Evolutionary conservation across 2,888 invertebrate species (phyloP), one percentile per base, ranked within the genome.

Genomic region (Netelia melanura): DNA sequence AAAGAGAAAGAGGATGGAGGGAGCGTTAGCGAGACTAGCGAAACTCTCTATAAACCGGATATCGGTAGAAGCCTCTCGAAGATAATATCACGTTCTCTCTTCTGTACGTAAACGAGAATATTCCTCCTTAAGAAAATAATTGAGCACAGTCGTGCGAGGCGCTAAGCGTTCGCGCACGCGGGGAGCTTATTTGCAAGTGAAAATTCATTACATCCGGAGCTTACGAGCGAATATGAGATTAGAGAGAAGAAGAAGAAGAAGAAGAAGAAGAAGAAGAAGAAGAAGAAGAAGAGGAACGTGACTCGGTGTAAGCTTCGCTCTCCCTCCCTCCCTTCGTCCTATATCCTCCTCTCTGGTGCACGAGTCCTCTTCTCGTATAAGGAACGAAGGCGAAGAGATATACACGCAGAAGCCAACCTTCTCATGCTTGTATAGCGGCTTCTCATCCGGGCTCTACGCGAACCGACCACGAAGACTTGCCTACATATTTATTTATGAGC

Each of bases 151-250:
- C 43, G 74, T 23, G 23, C 58, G 44, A 23, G 65, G 61, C 71
- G 58, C 80, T 80, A 76, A 82, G 68, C 74, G 38, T 6, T 38
- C 38, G 38, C 38, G 38, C 38, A 6, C 38, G 38, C 5, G 52
- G 14, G 10, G 62, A 38, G 3, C 23, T 38, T 82, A 76, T 76
- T 72, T 79, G 54, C 79, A 67, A 81, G 84, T 84, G 84, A 82
- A 80, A 85, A 85, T 85, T 85, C 74, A 85, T 82, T 82, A 78
- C 74, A 81, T 81, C 78, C 77, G 78, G 70, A 75, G 71, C 75
- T 79, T 71, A 65, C 52, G 82, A 82, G 79, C 80, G 79, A 82
- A 82, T 85, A 79, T 67, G 75, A 76, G 79, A 85, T 82, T 72
- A 82, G 79, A 44, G 72, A 38, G 38, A 38, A 38, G 38, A 38